Percentiles rank a stretch among this genome's conserved stretches.
These are phyloP conservation scores for Elmis aenea DNA, from an alignment of 2,888 invertebrate genomes.

Conservation along the genomic window DNA sequence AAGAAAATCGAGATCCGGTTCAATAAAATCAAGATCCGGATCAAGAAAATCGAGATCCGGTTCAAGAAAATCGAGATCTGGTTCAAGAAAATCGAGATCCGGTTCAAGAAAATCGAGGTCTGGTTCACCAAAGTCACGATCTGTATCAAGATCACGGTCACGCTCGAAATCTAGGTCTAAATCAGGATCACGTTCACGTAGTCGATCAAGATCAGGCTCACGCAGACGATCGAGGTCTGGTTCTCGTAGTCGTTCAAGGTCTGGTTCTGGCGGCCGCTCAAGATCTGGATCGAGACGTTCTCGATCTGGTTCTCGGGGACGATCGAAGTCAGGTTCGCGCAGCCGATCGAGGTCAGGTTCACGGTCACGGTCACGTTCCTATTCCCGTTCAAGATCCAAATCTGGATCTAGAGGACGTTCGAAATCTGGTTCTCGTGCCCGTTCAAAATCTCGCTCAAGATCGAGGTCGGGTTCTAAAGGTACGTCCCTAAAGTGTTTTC, in stretches of 20 bases:
- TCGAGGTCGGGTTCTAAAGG: slow-evolving; percentile 29
- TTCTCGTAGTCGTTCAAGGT: slow-evolving; percentile 33
- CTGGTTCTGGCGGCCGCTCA: slow-evolving; percentile 25
- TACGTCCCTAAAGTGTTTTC: too few species aligned
- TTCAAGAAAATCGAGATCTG: slow-evolving; percentile 26
- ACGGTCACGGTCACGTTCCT: slow-evolving; percentile 29
- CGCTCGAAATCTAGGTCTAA: slow-evolving; percentile 30
- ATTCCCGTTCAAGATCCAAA: slow-evolving; percentile 25
- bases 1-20: slow-evolving; percentile 28
- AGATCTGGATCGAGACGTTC: slow-evolving; percentile 30
- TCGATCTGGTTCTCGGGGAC: slow-evolving; percentile 26
- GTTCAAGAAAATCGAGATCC: slow-evolving; percentile 27
- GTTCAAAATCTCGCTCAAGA: slow-evolving; percentile 14
- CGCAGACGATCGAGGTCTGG: slow-evolving; percentile 30
- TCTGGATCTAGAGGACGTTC: slow-evolving; percentile 23
- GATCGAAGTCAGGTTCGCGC: slow-evolving; percentile 28
- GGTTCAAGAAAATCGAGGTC: slow-evolving; percentile 36
- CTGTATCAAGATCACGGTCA: slow-evolving; percentile 40
- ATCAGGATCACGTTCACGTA: slow-evolving; percentile 33
- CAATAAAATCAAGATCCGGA: slow-evolving; percentile 32
- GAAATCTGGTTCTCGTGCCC: slow-evolving; percentile 7
- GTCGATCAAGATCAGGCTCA: slow-evolving; percentile 21
- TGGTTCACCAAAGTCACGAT: slow-evolving; percentile 32
- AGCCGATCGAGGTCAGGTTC: slow-evolving; percentile 32
- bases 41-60: slow-evolving; percentile 36